These are phyloP conservation scores for Hypomecis punctinalis DNA, from an alignment of 2,888 invertebrate species.

Conservation along the genomic window DNA sequence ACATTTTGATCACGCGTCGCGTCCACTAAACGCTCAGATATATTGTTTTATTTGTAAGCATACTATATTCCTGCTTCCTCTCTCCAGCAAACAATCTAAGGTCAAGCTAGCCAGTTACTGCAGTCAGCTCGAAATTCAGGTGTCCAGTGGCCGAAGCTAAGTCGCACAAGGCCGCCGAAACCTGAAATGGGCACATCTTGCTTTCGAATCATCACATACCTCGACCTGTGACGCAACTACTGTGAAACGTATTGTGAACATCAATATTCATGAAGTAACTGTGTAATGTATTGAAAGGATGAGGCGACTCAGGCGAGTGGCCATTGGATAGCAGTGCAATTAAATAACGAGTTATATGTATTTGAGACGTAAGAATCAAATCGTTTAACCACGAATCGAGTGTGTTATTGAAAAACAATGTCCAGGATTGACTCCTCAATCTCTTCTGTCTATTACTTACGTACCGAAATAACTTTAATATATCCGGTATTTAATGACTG, in stretches of 20 bases:
- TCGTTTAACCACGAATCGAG: too few relatives aligned
- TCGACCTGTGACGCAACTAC: conserved; percentile 15
- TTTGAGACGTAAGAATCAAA: too few relatives aligned
- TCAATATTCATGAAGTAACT: conserved; percentile 10
- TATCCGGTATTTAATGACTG: too few relatives aligned
- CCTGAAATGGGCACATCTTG: conserved; percentile 40
- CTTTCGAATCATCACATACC: conserved; percentile 41
- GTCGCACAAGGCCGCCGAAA: conserved; percentile 37
- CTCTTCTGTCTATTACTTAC: too few relatives aligned
- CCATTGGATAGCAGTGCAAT: too few relatives aligned
- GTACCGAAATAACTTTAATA: too few relatives aligned
- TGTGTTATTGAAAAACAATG: too few relatives aligned
- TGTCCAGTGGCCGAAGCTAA: conserved; percentile 18
- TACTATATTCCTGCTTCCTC: background rate
- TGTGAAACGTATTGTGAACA: conserved; percentile 1
- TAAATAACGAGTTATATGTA: too few relatives aligned
- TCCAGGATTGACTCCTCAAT: too few relatives aligned
- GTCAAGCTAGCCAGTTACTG: conserved; percentile 12
- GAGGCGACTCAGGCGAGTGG: too few relatives aligned
- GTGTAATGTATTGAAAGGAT: background rate
- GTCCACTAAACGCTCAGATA: too few relatives aligned
- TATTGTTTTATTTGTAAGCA: background rate
- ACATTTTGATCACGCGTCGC: too few relatives aligned
- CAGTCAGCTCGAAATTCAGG: conserved; percentile 17
- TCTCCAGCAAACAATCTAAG: conserved; percentile 17